phyloP scores from a whole-genome alignment of 2,888 invertebrate genomes.

The Notodonta ziczac region DNA sequence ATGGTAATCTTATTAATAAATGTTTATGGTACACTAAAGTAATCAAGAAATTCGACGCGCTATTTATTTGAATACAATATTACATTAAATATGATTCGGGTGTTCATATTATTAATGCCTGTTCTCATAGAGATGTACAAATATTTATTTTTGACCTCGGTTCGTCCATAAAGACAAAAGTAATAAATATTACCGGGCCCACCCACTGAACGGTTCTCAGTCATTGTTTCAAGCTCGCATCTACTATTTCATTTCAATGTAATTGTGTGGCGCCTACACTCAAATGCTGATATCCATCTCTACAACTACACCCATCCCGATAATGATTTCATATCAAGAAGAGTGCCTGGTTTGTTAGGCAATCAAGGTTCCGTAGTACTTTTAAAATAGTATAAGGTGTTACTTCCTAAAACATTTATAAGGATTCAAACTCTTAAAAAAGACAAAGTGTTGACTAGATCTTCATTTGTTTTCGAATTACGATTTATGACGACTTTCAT shows the following conservation, averaged over 20 bases:
- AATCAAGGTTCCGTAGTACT: too few relatives aligned
- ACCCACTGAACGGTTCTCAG: conserved; percentile 67
- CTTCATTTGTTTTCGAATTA: background rate
- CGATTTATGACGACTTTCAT: background rate
- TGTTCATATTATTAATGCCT: background rate
- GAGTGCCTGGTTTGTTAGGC: too few relatives aligned
- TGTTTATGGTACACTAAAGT: background rate
- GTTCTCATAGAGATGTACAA: background rate
- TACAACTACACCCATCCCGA: background rate
- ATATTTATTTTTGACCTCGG: conserved; percentile 25
- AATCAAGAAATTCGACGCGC: background rate
- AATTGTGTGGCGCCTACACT: conserved; percentile 73
- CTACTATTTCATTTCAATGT: conserved; percentile 70
- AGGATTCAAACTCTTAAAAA: background rate
- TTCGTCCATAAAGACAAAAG: conserved; percentile 59
- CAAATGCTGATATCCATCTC: conserved; percentile 17
- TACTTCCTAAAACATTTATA: too few relatives aligned
- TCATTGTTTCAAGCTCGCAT: conserved; percentile 68
- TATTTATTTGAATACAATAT: background rate
- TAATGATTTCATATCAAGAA: background rate
- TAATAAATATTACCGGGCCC: conserved; percentile 63
- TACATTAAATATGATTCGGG: background rate
- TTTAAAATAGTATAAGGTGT: too few relatives aligned
- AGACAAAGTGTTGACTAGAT: background rate
- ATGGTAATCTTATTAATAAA: background rate